Evolutionary conservation across 2,888 invertebrate genomes (phyloP).

Genomic region (Nephrotoma guestfalica): DNA sequence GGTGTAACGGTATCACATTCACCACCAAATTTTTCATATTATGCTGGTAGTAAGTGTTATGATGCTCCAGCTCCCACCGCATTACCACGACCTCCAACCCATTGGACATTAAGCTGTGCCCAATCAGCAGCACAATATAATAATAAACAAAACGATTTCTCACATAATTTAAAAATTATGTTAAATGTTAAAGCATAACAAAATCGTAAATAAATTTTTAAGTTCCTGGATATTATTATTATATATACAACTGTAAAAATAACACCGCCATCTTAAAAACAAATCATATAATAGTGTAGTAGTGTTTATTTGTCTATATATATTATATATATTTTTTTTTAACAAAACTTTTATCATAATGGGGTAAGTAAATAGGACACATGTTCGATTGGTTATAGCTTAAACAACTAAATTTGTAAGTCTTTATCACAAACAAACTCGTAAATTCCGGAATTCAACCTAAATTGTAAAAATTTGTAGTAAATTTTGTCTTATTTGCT

Average conservation of each 20-base stretch:
- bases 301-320: background rate
- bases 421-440: background rate
- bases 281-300: background rate
- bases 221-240: background rate
- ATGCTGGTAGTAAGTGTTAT: conserved; percentile 68
- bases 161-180: conserved; percentile 46
- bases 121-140: conserved; percentile 12
- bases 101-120: conserved; percentile 43
- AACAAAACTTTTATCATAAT: background rate
- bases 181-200: conserved; percentile 43
- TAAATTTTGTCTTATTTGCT: background rate
- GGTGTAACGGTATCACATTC: conserved; percentile 9
- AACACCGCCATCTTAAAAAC: background rate
- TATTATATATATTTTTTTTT: background rate
- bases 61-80: conserved; percentile 66
- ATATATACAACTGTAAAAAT: background rate
- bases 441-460: background rate
- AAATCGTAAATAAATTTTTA: background rate
- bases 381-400: background rate
- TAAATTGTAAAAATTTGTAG: background rate
- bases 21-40: conserved; percentile 29
- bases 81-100: conserved; percentile 64
- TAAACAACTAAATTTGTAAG: background rate
- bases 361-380: background rate
- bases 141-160: conserved; percentile 30